phyloP scores from a whole-genome alignment of 2,888 invertebrate species.

The Automeris io region DNA sequence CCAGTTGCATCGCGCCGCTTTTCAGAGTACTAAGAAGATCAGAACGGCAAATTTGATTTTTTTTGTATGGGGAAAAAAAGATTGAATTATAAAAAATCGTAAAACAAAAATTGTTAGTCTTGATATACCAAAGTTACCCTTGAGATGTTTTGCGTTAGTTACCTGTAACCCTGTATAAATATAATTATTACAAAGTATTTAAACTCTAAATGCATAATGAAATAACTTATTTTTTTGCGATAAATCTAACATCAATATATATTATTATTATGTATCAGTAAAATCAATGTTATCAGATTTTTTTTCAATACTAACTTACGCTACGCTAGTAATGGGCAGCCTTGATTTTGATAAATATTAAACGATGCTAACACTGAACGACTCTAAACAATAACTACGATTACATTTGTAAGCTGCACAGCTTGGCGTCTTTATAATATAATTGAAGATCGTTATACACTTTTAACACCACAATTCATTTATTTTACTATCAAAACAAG shows the following conservation, averaged over 20 bases:
- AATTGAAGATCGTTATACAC: too few relatives aligned
- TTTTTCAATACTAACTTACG: constrained; percentile 15
- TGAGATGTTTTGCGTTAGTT: too few relatives aligned
- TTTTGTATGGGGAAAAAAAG: too few relatives aligned
- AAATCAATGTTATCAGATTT: neutral
- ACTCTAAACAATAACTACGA: constrained; percentile 20
- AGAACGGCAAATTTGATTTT: too few relatives aligned
- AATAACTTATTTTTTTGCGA: neutral
- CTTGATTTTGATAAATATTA: constrained; percentile 42
- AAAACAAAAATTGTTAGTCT: too few relatives aligned
- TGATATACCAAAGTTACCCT: too few relatives aligned
- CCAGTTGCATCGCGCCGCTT: too few relatives aligned
- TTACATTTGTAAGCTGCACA: constrained; percentile 12
- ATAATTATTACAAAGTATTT: neutral
- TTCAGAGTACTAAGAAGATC: too few relatives aligned
- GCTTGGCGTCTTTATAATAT: constrained; percentile 7
- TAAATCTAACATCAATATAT: too few relatives aligned
- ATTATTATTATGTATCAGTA: neutral
- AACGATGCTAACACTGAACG: constrained; percentile 33
- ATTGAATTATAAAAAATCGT: too few relatives aligned
- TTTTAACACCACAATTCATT: constrained; percentile 7
- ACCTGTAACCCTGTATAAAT: too few relatives aligned
- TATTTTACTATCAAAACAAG: neutral
- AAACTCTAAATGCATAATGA: neutral
- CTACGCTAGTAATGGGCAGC: constrained; percentile 47